Conservation (phyloP, 2,113 vertebrate genomes). For the Megaleporinus macrocephalus region DNA sequence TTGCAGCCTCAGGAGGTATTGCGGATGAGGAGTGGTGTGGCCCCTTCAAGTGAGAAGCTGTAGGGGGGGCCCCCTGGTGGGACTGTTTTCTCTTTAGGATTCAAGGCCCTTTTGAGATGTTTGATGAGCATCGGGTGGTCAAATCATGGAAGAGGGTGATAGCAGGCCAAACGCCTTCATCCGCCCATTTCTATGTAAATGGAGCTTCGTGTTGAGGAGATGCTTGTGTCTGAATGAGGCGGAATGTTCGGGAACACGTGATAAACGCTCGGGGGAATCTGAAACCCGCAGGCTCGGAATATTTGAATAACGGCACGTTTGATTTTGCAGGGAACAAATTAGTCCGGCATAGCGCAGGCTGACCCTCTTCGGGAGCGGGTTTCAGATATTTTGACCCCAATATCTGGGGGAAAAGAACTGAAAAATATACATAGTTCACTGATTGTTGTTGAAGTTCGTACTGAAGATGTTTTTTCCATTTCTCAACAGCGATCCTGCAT, state of each 20-base stretch:
- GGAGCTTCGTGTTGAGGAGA: background rate
- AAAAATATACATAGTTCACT: background rate
- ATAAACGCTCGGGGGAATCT: slow-evolving; percentile 25
- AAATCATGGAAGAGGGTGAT: slow-evolving; percentile 11
- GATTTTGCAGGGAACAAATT: slow-evolving; percentile 18
- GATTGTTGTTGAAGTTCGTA: background rate
- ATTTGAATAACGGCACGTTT: slow-evolving; percentile 34
- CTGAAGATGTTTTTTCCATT: slow-evolving; percentile 19
- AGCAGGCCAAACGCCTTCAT: background rate
- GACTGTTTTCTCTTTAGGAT: slow-evolving; percentile 3
- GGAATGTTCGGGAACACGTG: background rate
- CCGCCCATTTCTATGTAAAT: slow-evolving; percentile 14
- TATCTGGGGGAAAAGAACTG: background rate
- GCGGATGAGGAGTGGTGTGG: background rate
- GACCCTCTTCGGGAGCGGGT: background rate
- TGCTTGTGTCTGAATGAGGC: background rate
- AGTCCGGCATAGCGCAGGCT: background rate
- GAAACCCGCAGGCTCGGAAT: background rate
- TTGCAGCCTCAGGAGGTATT: background rate
- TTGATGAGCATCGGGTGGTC: background rate
- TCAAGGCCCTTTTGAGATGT: background rate
- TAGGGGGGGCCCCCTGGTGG: background rate
- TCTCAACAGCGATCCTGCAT: background rate
- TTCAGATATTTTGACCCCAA: slow-evolving; percentile 22
- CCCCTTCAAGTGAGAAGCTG: slow-evolving; percentile 7